These are phyloP conservation scores for Folsomia candida DNA, from an alignment of 2,888 invertebrate genomes.

Conservation along the genomic window DNA sequence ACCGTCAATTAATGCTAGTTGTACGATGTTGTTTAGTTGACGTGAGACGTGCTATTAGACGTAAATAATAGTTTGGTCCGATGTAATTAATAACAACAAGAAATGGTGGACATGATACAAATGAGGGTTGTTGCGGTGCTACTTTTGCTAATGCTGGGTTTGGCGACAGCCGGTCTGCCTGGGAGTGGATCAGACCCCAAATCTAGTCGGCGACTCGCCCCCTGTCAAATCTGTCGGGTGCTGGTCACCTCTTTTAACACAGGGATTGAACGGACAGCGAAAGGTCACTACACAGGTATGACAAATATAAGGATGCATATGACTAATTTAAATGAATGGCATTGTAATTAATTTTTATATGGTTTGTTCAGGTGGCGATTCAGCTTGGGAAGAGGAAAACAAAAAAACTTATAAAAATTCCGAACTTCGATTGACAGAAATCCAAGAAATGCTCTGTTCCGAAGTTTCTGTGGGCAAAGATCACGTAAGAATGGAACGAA, in stretches of 20 bases:
- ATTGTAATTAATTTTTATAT: no score
- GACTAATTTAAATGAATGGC: background rate
- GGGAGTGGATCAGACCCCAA: constrained; percentile 11
- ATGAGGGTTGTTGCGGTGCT: background rate
- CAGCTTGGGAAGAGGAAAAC: constrained; percentile 90
- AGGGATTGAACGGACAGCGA: constrained; percentile 69
- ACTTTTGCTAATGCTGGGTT: constrained; percentile 23
- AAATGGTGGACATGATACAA: no score
- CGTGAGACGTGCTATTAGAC: no score
- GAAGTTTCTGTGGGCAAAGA: constrained; percentile 69
- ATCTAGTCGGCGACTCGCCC: constrained; percentile 59
- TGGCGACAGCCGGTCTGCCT: constrained; percentile 17
- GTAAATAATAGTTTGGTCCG: no score
- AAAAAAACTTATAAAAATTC: constrained; percentile 77
- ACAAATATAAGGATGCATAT: no score
- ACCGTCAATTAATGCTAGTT: no score
- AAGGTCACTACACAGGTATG: constrained; percentile 70
- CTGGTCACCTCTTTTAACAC: constrained; percentile 68
- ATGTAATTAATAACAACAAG: no score
- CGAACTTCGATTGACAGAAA: constrained; percentile 86
- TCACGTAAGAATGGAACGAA: constrained; percentile 52
- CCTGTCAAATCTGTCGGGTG: constrained; percentile 72
- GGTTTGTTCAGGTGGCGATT: constrained; percentile 89
- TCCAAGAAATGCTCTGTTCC: constrained; percentile 80
- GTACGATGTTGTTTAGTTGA: no score